Conservation (phyloP, 2,888 invertebrate genomes). For the Heliconius charithonia region DNA sequence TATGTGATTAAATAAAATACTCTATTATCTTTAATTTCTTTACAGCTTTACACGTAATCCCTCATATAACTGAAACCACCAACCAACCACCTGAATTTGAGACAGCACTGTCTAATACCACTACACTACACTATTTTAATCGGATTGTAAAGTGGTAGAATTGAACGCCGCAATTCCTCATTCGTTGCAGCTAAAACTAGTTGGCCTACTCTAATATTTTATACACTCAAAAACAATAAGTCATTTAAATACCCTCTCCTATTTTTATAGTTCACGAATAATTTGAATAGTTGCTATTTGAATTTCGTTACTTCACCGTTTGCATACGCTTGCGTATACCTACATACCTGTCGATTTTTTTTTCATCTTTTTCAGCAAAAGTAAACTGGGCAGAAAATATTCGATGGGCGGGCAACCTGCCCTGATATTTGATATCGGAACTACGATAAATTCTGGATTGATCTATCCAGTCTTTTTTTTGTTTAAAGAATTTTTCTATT, state of each 20-base stretch:
- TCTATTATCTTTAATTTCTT: no score
- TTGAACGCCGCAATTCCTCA: no score
- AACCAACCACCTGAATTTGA: no score
- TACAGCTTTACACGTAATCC: no score
- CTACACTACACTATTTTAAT: no score
- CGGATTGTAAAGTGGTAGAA: no score
- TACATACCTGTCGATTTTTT: conserved; percentile 10
- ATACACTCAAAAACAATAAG: not conserved
- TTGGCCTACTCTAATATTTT: not conserved
- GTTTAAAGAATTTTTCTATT: conserved; percentile 23
- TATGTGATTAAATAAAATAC: no score
- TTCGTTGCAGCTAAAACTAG: no score
- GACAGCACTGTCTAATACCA: no score
- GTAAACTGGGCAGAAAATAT: conserved; percentile 48
- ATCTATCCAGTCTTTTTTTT: conserved; percentile 14
- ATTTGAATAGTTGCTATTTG: conserved; percentile 36
- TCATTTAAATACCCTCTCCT: not conserved
- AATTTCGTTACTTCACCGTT: conserved; percentile 40
- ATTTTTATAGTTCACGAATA: not conserved
- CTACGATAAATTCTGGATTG: conserved; percentile 25
- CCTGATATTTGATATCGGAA: conserved; percentile 39
- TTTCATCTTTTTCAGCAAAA: conserved; percentile 39
- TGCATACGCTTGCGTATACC: conserved; percentile 18
- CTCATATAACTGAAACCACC: no score
- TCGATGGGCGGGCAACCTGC: conserved; percentile 39